phyloP scores from a whole-genome alignment of 1,140 invertebrate genomes.

The Bombus pyrosoma region DNA sequence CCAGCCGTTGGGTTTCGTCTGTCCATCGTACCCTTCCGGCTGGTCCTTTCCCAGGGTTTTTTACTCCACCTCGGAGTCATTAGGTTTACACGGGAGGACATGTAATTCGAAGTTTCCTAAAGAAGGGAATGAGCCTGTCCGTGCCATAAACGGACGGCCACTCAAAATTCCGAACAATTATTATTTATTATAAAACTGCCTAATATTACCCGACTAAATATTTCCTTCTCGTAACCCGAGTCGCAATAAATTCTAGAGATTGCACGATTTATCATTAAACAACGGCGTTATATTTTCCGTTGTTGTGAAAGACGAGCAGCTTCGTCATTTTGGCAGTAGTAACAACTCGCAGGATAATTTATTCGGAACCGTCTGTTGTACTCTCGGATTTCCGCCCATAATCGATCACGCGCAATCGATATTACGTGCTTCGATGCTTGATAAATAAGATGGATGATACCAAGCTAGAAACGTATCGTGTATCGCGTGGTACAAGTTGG shows the following conservation, averaged over 20 bases:
- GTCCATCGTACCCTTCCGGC: too few species aligned
- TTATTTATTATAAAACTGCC: neutral
- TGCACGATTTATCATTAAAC: neutral
- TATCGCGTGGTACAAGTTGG: rapidly evolving
- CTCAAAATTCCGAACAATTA: too few species aligned
- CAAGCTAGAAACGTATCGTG: neutral
- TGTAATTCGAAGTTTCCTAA: too few species aligned
- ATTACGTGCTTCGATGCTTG: neutral
- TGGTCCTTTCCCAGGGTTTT: rapidly evolving
- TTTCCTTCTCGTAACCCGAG: neutral
- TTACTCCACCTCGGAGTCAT: too few species aligned
- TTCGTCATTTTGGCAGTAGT: neutral
- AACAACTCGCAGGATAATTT: neutral
- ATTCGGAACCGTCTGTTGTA: neutral
- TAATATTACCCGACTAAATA: neutral
- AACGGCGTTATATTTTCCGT: too few species aligned
- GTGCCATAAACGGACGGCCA: too few species aligned
- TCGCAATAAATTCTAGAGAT: neutral
- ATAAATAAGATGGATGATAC: slow-evolving; percentile 1
- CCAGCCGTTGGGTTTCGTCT: too few species aligned
- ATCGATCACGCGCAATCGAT: neutral
- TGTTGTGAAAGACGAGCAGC: neutral
- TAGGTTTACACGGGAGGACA: too few species aligned
- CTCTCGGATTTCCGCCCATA: neutral
- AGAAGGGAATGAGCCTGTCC: too few species aligned